Conservation (phyloP, 2,113 vertebrate genomes). For the Solenodon paradoxus region DNA sequence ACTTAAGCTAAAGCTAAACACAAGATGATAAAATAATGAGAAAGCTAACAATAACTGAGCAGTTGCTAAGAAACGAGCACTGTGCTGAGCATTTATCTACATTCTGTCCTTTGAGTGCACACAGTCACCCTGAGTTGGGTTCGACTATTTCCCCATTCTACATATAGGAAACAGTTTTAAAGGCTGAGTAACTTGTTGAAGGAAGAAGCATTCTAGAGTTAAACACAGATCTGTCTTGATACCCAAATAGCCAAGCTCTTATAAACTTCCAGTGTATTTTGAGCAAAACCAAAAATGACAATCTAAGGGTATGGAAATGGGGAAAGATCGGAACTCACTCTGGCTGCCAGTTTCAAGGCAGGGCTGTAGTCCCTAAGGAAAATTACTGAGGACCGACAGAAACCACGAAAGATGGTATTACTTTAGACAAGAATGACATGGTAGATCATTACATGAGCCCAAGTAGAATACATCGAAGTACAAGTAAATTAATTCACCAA, state of each 20-base stretch:
- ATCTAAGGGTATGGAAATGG: background rate
- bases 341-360: background rate
- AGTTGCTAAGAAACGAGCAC: background rate
- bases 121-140: background rate
- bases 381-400: background rate
- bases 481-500: background rate
- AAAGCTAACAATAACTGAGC: background rate
- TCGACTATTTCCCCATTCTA: background rate
- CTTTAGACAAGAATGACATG: background rate
- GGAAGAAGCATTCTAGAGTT: slow-evolving; percentile 9
- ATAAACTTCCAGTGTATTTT: background rate
- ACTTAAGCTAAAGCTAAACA: background rate
- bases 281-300: slow-evolving; percentile 41
- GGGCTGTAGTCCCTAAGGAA: background rate
- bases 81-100: background rate
- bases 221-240: slow-evolving; percentile 35
- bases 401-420: background rate
- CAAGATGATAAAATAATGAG: background rate
- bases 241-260: background rate
- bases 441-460: background rate
- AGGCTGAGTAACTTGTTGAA: background rate
- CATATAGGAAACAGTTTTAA: background rate
- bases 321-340: background rate
- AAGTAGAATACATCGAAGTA: background rate
- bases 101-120: background rate